phyloP scores from a whole-genome alignment of 1,140 invertebrate genomes.

The Yoshiicerus persimilis region DNA sequence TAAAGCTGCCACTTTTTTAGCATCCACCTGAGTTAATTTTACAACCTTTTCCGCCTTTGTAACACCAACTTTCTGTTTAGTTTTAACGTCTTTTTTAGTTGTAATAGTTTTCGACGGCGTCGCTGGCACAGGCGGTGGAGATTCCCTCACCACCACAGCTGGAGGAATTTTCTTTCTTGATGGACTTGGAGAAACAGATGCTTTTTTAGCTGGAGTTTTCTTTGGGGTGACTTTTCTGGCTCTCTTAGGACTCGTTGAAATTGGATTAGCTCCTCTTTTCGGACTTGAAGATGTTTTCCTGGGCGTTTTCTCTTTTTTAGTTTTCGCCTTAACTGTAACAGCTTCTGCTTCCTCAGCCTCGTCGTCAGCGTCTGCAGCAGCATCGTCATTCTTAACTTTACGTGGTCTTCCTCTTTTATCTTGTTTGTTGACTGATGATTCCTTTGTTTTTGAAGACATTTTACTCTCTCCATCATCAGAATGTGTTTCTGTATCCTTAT shows the following conservation, averaged over 20 bases:
- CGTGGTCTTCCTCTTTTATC: constrained; percentile 26
- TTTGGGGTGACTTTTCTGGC: neutral
- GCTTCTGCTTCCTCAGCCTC: constrained; percentile 1
- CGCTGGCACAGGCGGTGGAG: neutral
- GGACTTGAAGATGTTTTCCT: constrained; percentile 24
- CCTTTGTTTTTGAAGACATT: neutral
- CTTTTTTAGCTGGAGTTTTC: neutral
- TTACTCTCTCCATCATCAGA: neutral
- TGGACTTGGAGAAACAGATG: neutral
- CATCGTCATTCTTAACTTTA: constrained; percentile 6
- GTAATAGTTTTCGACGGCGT: neutral
- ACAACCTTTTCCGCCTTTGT: neutral
- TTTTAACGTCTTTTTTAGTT: constrained; percentile 8
- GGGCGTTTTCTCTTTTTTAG: neutral
- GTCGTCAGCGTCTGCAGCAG: constrained; percentile 31
- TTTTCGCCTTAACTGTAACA: neutral
- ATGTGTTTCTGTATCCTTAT: neutral
- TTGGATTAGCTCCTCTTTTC: neutral
- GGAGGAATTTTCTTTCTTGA: neutral
- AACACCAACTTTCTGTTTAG: neutral
- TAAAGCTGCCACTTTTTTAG: constrained; percentile 40
- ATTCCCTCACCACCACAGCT: neutral
- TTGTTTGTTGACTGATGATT: neutral
- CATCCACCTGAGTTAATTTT: constrained; percentile 38
- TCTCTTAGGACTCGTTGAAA: neutral